Evolutionary conservation across 2,797 vertebrate genomes (phyloP).

Genomic region (Tenualosa ilisha): DNA sequence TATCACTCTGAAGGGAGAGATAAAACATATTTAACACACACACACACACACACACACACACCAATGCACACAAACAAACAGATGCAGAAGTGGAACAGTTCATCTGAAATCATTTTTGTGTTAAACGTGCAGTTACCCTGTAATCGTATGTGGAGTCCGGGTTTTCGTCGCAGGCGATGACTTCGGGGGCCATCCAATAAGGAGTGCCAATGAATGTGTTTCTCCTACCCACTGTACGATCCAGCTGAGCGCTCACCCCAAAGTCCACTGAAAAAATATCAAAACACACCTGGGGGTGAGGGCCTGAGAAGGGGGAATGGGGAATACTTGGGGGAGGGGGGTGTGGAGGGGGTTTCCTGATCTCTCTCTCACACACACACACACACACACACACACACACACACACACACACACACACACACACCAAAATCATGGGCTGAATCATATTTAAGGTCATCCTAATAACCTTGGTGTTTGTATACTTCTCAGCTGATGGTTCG

Average conservation of each 20-base stretch:
- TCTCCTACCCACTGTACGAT: conserved; percentile 88
- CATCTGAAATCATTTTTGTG: not conserved
- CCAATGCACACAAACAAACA: not conserved
- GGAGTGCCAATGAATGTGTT: conserved; percentile 96
- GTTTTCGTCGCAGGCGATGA: conserved; percentile 94
- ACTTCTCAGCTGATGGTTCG: not conserved
- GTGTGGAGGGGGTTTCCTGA: not conserved
- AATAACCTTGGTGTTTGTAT: not conserved
- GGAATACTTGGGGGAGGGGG: too few species aligned
- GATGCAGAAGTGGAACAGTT: not conserved
- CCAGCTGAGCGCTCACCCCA: conserved; percentile 91
- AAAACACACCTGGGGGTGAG: not conserved
- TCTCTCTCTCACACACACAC: not conserved
- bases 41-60: not conserved
- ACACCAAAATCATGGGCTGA: not conserved
- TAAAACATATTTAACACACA: not conserved
- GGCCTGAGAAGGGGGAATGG: not conserved
- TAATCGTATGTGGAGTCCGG: conserved; percentile 94
- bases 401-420: not conserved
- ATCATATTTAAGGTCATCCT: not conserved
- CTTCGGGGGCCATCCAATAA: conserved; percentile 95
- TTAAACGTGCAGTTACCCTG: conserved; percentile 71
- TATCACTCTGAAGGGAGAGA: conserved; percentile 83
- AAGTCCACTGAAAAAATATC: conserved; percentile 81
- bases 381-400: too few species aligned